Percentiles rank a stretch among this genome's conserved stretches.
These are phyloP conservation scores for Eulacestoma nigropectus DNA, from an alignment of 2,113 vertebrate species.

Conservation along the genomic window DNA sequence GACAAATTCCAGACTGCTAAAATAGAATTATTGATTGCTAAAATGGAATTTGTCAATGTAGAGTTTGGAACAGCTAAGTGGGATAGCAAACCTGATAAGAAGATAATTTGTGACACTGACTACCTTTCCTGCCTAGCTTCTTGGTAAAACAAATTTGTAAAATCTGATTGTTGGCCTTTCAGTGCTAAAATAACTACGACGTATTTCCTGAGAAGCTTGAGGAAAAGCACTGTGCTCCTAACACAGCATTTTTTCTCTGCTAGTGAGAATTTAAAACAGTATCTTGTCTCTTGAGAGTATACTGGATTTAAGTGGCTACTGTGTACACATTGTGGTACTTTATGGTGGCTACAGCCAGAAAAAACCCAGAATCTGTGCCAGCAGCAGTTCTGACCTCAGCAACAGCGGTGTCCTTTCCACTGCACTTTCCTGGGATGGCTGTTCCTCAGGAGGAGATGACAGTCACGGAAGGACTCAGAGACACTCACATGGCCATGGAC, in stretches of 20 bases:
- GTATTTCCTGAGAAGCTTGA: background rate
- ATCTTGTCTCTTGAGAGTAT: background rate
- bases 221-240: background rate
- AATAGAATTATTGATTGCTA: background rate
- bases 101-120: background rate
- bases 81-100: background rate
- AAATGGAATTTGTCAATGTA: background rate
- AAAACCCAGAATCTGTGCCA: fast-evolving
- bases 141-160: background rate
- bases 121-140: background rate
- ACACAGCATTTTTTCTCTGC: background rate
- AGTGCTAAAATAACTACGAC: background rate
- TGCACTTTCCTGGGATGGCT: too few species aligned
- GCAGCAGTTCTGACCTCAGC: background rate
- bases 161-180: background rate
- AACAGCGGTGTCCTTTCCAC: background rate
- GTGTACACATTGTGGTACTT: background rate
- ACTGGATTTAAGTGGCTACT: background rate
- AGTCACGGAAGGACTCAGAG: background rate
- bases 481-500: background rate
- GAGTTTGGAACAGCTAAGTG: background rate
- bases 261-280: background rate
- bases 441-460: background rate
- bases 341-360: background rate
- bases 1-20: conserved; percentile 20